These are phyloP conservation scores for Naso thynnoides DNA, from an alignment of 2,797 vertebrate species.

Conservation along the genomic window DNA sequence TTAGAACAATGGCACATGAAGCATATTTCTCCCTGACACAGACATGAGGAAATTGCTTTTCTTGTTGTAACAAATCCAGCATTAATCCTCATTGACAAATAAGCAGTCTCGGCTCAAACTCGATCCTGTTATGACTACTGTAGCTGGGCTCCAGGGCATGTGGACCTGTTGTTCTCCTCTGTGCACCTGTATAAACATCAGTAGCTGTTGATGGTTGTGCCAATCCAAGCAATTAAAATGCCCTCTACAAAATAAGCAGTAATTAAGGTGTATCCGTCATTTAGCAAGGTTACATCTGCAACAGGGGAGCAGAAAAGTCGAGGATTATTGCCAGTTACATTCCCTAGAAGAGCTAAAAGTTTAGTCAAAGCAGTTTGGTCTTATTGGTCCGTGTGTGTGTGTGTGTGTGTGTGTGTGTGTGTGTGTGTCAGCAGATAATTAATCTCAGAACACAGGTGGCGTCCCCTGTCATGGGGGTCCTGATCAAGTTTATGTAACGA, in stretches of 20 bases:
- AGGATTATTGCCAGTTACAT: constrained; percentile 19
- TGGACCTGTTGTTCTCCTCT: constrained; percentile 4
- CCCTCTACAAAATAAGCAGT: background rate
- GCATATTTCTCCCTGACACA: constrained; percentile 8
- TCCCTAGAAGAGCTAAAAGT: background rate
- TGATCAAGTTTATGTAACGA: too few species aligned
- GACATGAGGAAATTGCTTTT: constrained; percentile 7
- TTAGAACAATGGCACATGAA: constrained; percentile 3
- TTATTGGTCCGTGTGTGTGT: constrained; percentile 35
- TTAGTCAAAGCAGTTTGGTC: constrained; percentile 1
- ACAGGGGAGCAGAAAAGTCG: background rate
- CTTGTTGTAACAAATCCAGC: constrained; percentile 14
- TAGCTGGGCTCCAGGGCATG: background rate
- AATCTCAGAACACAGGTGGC: constrained; percentile 18
- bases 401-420: constrained; percentile 39
- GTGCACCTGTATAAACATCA: constrained; percentile 5
- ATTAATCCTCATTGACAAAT: constrained; percentile 16
- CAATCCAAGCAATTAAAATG: background rate
- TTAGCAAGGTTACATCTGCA: constrained; percentile 7
- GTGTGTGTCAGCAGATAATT: constrained; percentile 27
- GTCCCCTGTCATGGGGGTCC: too few species aligned
- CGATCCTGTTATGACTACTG: background rate
- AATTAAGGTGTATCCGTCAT: constrained; percentile 1
- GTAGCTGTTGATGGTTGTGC: background rate
- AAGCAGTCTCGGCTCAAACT: background rate